These are phyloP conservation scores for Bufo bufo DNA, from an alignment of 2,113 vertebrate genomes.

Conservation along the genomic window DNA sequence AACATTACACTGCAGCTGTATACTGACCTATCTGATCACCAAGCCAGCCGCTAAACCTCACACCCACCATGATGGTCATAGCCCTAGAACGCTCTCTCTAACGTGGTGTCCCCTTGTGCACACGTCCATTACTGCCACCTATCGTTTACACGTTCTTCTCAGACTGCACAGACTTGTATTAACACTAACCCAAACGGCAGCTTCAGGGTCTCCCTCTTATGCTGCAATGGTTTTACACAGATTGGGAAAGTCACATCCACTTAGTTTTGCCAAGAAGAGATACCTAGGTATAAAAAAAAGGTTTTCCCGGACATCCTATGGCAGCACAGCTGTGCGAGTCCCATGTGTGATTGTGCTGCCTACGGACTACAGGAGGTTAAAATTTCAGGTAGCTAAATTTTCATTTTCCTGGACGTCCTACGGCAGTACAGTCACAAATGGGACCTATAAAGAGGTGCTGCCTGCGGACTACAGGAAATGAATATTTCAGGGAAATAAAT, in stretches of 20 bases:
- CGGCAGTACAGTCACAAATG: too few relatives aligned
- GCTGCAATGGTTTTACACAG: background rate
- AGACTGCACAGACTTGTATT: background rate
- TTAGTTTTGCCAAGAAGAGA: too few relatives aligned
- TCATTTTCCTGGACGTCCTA: too few relatives aligned
- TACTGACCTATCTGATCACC: background rate
- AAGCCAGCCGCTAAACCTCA: background rate
- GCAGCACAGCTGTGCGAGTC: too few relatives aligned
- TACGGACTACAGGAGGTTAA: too few relatives aligned
- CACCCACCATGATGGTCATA: background rate
- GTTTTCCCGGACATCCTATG: too few relatives aligned
- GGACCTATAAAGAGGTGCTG: too few relatives aligned
- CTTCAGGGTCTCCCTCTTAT: background rate
- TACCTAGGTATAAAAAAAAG: too few relatives aligned
- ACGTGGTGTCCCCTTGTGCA: background rate
- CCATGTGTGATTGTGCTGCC: too few relatives aligned
- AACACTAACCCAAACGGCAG: constrained; percentile 27
- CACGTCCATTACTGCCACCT: constrained; percentile 24
- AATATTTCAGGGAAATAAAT: too few relatives aligned
- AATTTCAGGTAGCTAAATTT: too few relatives aligned
- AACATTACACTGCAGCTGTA: background rate
- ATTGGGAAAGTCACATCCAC: background rate
- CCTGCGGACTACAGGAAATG: too few relatives aligned
- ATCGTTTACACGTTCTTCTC: background rate
- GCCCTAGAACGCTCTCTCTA: background rate